These are phyloP conservation scores for cattle (Bos taurus) DNA, from an alignment of 2,113 vertebrate species.

Conservation along the genomic window DNA sequence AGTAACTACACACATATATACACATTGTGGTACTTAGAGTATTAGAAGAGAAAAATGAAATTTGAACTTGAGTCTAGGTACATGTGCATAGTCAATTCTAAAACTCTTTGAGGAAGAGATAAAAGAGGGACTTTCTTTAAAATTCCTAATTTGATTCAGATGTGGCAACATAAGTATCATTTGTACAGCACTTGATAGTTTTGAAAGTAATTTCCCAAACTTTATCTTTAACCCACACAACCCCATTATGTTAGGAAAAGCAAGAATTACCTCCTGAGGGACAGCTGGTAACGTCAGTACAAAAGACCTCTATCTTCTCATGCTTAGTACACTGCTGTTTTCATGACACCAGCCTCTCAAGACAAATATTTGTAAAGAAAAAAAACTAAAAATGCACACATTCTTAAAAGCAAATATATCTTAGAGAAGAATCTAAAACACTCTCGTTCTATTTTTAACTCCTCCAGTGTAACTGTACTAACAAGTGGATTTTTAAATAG, in stretches of 20 bases:
- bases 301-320: background rate
- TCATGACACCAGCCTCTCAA: conserved; percentile 2
- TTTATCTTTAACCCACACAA: background rate
- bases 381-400: background rate
- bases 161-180: background rate
- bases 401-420: conserved; percentile 22
- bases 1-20: background rate
- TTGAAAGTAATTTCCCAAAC: background rate
- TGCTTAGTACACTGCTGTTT: background rate
- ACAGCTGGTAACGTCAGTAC: background rate
- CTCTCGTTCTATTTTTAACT: background rate
- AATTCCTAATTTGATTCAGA: background rate
- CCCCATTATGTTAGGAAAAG: background rate
- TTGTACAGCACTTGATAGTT: background rate
- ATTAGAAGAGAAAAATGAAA: background rate
- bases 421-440: conserved; percentile 8
- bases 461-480: background rate
- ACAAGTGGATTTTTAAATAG: background rate
- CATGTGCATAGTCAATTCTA: background rate
- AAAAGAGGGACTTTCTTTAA: background rate
- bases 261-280: conserved; percentile 1
- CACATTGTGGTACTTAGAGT: background rate
- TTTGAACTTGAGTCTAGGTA: background rate
- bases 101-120: conserved; percentile 15
- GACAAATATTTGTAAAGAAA: conserved; percentile 16